Evolutionary conservation across 2,113 vertebrate species (phyloP).

Genomic region (Brachirus orientalis): DNA sequence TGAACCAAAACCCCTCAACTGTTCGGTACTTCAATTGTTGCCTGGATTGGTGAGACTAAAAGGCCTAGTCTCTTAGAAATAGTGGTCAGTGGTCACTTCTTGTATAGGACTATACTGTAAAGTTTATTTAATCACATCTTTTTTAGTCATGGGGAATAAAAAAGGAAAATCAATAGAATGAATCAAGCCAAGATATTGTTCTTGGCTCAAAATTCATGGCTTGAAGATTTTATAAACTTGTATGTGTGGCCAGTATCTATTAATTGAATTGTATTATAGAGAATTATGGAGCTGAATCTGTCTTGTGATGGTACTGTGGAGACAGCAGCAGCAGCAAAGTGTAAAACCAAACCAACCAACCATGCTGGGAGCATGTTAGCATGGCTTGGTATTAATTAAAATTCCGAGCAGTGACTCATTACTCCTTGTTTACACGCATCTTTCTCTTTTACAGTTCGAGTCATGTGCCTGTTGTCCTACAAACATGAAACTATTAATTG

Average conservation of each 20-base stretch:
- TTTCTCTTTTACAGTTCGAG: constrained; percentile 24
- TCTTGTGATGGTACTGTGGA: constrained; percentile 29
- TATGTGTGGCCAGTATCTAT: constrained; percentile 54
- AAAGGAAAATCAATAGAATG: constrained; percentile 27
- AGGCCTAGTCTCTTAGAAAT: constrained; percentile 21
- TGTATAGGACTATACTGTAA: constrained; percentile 3
- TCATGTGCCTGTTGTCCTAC: constrained; percentile 12
- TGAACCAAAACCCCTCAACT: constrained; percentile 8
- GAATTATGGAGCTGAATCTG: constrained; percentile 28
- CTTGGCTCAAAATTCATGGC: constrained; percentile 40
- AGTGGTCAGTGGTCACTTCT: constrained; percentile 2
- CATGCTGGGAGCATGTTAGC: constrained; percentile 45
- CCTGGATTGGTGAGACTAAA: constrained; percentile 15
- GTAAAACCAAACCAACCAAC: constrained; percentile 30
- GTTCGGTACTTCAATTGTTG: constrained; percentile 22
- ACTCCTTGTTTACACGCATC: constrained; percentile 27
- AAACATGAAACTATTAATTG: constrained; percentile 47
- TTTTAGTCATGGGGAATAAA: constrained; percentile 24
- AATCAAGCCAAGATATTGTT: constrained; percentile 32
- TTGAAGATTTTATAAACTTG: constrained; percentile 49
- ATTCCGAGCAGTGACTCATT: constrained; percentile 49
- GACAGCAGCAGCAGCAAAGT: constrained; percentile 32
- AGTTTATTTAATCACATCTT: constrained; percentile 25
- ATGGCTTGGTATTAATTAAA: constrained; percentile 58
- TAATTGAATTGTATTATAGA: constrained; percentile 59